A percentile compares a stretch with the other conserved stretches of the same genome.
phyloP scores from a whole-genome alignment of 2,797 vertebrate genomes.

The Sebastes oblongus region DNA sequence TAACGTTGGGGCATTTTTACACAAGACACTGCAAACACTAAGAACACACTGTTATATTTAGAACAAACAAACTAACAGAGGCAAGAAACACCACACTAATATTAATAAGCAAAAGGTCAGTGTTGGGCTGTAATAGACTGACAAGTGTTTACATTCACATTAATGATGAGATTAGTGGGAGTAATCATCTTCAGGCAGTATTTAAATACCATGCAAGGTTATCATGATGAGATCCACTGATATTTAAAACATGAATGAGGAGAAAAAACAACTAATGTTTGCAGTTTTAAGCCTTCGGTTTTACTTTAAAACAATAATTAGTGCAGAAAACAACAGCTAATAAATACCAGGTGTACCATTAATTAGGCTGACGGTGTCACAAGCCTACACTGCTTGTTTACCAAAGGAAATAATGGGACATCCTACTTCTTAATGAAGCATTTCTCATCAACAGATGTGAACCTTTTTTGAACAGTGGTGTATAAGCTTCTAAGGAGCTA shows the following conservation, averaged over 20 bases:
- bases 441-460: background rate
- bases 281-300: background rate
- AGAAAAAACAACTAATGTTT: background rate
- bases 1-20: conserved; percentile 1
- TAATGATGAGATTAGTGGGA: background rate
- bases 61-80: background rate
- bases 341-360: background rate
- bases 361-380: conserved; percentile 4
- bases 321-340: background rate
- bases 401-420: background rate
- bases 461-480: background rate
- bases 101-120: background rate
- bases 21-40: background rate
- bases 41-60: background rate
- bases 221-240: background rate
- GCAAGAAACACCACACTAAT: background rate
- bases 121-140: background rate
- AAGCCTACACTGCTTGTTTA: background rate
- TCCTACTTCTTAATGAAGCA: background rate
- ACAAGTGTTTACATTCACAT: background rate
- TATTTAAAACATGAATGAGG: background rate
- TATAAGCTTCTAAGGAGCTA: background rate
- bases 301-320: background rate
- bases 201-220: background rate
- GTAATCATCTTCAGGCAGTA: background rate